Conservation (phyloP, 2,113 vertebrate species). For the Lepisosteus osseus region DNA sequence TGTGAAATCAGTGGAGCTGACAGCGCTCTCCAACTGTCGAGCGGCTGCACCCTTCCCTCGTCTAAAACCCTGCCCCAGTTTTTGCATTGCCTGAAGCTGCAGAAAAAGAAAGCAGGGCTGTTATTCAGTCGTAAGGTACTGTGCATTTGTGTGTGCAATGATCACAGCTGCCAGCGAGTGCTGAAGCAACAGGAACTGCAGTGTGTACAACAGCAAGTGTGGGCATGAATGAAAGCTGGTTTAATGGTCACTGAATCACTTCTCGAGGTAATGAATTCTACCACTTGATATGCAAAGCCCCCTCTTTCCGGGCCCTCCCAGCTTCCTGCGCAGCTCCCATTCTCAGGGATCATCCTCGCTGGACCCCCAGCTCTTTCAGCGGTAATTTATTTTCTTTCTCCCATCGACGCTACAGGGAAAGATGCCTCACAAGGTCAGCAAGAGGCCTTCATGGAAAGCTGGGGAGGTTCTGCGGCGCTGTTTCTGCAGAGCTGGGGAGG, state of each 20-base stretch:
- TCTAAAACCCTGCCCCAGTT: slow-evolving; percentile 7
- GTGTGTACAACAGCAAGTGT: too few relatives aligned
- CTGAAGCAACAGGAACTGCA: too few relatives aligned
- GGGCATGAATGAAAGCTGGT: not conserved
- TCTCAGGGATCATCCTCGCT: slow-evolving; percentile 5
- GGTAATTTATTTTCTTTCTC: slow-evolving; percentile 21
- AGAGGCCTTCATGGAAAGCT: slow-evolving; percentile 26
- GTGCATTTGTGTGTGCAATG: not conserved
- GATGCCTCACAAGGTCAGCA: slow-evolving; percentile 27
- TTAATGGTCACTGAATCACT: too few relatives aligned
- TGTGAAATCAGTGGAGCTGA: too few relatives aligned
- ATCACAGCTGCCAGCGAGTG: too few relatives aligned
- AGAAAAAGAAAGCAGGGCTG: not conserved
- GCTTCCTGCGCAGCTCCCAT: slow-evolving; percentile 1
- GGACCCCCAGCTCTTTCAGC: slow-evolving; percentile 11
- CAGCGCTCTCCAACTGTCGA: not conserved
- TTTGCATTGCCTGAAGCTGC: not conserved
- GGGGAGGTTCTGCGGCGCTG: not conserved
- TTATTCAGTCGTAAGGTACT: not conserved
- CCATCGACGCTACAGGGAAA: slow-evolving; percentile 7
- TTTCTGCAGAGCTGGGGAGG: not conserved
- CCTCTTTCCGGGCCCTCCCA: slow-evolving; percentile 12
- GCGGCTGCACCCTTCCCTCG: not conserved
- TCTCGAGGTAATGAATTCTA: slow-evolving; percentile 22
- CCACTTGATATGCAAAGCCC: slow-evolving; percentile 33